Base-by-base conservation (phyloP, 2,888 invertebrate species). In the Megaustenia siamemsis region DNA sequence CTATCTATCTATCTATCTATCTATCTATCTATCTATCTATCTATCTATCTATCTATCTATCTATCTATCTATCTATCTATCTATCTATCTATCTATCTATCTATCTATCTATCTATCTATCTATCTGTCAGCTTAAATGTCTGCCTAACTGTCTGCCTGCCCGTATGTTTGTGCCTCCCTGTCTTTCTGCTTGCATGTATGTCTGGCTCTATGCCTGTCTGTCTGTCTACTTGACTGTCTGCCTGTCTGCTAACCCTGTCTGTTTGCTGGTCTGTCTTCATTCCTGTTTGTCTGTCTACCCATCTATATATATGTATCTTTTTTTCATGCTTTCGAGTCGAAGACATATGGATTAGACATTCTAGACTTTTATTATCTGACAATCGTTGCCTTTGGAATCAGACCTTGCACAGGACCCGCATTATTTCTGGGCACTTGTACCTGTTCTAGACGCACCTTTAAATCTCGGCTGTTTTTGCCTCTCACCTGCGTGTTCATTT, bases 171-270 rank as follows among this genome's bases (percentile, higher is more conserved):
- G 24, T 79, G 66, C 66, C 35, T 5, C 5, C 43, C 35, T 66
- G 12, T 18, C 21, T 66, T 24, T 38, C 32, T 56, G 24, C 56
- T 8, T 24, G 71, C 24, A 71, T 71, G 24, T 71, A 8, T 71
- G 40, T 71, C 12, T 71, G 24, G 12, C 5, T 24, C 12, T 40
- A 43, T 81, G 68, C 69, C 45, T 69, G 45, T 81, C 35, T 81
- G 43, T 69, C 45, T 69, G 53, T 56, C 40, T 80, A 28, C 60
- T 3, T 82, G 38, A 63, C 4, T 63, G 28, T 76, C 43, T 71
- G 10, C 60, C 73, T 79, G 15, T 53, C 60, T 38, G 12, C 18
- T 24, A 53, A 53, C 21, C 21, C 21, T 10, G 12, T 21, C 53
- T 45, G 45, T 45, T 53, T 10, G 12, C 18, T 24, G 6, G 45